Base-by-base conservation (phyloP, 2,113 vertebrate genomes). In the Fulmarus glacialis region DNA sequence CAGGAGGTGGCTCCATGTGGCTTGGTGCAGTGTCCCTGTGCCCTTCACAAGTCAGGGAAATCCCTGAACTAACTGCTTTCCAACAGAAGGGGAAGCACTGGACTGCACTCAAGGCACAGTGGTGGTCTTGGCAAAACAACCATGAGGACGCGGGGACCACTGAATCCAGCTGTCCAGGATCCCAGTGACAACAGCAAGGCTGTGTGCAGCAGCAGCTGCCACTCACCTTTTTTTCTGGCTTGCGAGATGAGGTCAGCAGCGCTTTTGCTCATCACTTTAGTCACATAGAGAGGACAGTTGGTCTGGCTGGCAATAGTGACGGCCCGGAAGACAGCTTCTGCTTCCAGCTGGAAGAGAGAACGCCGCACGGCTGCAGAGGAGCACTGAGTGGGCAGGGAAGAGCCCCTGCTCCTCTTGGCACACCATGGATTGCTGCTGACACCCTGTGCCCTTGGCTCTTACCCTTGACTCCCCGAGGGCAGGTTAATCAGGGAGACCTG, bases 211-310 rank as follows among this genome's bases (percentile, higher is more conserved):
- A 55, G 59, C 47, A 87, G 30, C 52, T 78, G 40, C 47, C 60
- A 47, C 95, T 95, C 91, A 99, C 99, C 99, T 98, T 99, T 99
- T 96, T 99, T 99, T 92, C 99, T 98, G 96, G 99, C 99, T 98
- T 99, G 99, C 2, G 99, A 99, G 97, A 99, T 99, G 98, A 99
- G 99, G 96, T 99, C 99, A 45, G 99, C 99, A 5, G 99, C 99
- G 0, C 99, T 99, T 98, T 99, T 99, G 98, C 99, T 99, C 99
- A 99, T 99, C 97, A 99, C 99, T 91, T 99, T 99, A 42, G 99
- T 99, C 94, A 99, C 97, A 4, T 99, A 99, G 59, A 99, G 99
- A 22, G 99, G 99, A 90, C 99, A 99, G 98, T 99, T 99, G 98
- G 99, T 99, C 94, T 99, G 99, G 98, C 99, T 99, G 96, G 99